These are phyloP conservation scores for Acyrthosiphon pisum DNA, from an alignment of 1,140 invertebrate genomes.

Conservation along the genomic window DNA sequence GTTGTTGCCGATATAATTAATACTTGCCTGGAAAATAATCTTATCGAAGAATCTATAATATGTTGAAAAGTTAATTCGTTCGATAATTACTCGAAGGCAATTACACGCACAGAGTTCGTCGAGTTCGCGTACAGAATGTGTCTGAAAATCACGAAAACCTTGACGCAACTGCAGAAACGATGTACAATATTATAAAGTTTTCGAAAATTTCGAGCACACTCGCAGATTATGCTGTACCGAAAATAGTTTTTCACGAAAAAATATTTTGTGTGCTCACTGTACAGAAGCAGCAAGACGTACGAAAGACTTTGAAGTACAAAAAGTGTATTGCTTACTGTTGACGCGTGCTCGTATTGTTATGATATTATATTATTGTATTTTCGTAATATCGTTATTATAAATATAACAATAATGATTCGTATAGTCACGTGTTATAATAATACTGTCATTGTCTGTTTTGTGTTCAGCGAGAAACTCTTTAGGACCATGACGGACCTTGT, in stretches of 20 bases:
- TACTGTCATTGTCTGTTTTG: slow-evolving; percentile 13
- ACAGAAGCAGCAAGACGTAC: not conserved
- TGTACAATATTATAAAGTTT: not conserved
- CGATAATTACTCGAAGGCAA: not conserved
- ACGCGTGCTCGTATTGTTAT: not conserved
- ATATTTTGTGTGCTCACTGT: not conserved
- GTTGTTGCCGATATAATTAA: not conserved
- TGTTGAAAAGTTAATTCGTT: not conserved
- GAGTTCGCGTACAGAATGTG: not conserved
- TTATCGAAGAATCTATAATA: not conserved
- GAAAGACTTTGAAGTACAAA: not conserved
- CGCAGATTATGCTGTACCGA: not conserved
- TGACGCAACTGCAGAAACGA: not conserved
- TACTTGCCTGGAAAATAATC: not conserved
- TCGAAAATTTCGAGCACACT: not conserved
- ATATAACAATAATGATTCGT: not conserved
- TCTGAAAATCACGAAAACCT: not conserved
- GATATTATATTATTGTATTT: not conserved
- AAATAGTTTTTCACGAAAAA: not conserved
- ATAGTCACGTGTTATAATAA: not conserved
- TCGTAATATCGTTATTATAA: not conserved
- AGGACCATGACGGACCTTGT: slow-evolving; percentile 90
- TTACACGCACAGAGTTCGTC: not conserved
- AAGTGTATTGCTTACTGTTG: not conserved
- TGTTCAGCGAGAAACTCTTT: slow-evolving; percentile 85